phyloP scores from a whole-genome alignment of 2,888 invertebrate genomes.

The Cephus rjabovi region DNA sequence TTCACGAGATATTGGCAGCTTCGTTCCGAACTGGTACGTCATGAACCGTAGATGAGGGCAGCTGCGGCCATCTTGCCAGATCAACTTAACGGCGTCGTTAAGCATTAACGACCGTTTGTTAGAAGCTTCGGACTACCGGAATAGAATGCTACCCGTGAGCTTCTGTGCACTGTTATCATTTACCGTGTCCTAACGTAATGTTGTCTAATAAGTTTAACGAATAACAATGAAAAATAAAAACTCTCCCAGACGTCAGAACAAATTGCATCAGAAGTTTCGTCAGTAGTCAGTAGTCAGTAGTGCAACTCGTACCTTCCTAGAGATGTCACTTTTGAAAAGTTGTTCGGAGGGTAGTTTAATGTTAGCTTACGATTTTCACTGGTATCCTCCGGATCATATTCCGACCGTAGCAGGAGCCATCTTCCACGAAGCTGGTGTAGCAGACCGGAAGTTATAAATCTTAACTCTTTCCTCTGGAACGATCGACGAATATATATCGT shows the following conservation, averaged over 20 bases:
- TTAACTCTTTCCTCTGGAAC: slow-evolving; percentile 41
- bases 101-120: slow-evolving; percentile 59
- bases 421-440: slow-evolving; percentile 39
- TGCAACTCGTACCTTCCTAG: background rate
- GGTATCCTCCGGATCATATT: background rate
- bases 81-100: slow-evolving; percentile 57
- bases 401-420: slow-evolving; percentile 25
- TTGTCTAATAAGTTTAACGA: background rate
- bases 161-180: slow-evolving; percentile 7
- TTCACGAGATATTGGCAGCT: slow-evolving; percentile 1
- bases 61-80: slow-evolving; percentile 60
- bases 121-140: slow-evolving; percentile 50
- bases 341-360: background rate
- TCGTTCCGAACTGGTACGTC: slow-evolving; percentile 30
- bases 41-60: slow-evolving; percentile 37
- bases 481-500: slow-evolving; percentile 35
- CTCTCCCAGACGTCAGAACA: background rate
- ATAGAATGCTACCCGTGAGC: slow-evolving; percentile 40
- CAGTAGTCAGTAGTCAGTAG: background rate
- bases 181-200: background rate
- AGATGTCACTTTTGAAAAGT: background rate
- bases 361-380: background rate
- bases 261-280: background rate
- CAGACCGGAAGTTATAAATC: slow-evolving; percentile 55
- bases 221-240: background rate